Evolutionary conservation across 2,797 vertebrate species (phyloP).

Genomic region (Meda fulgida): DNA sequence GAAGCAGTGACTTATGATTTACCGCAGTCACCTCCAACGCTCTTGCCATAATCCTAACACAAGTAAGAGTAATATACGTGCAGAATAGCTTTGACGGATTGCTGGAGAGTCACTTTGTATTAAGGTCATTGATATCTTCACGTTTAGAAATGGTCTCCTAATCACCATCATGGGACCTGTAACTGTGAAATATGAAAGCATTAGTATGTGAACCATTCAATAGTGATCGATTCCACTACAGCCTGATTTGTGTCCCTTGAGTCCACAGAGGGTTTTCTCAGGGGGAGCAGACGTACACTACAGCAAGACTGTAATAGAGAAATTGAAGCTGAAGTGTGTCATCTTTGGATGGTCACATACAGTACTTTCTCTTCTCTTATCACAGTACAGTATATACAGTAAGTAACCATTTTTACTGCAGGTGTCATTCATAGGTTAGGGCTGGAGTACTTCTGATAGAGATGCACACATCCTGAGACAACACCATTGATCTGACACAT

Average conservation of each 20-base stretch:
- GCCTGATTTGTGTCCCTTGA: neutral
- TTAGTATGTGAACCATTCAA: neutral
- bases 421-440: neutral
- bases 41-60: neutral
- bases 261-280: neutral
- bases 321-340: neutral
- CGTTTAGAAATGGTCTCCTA: neutral
- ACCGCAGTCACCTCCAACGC: constrained; percentile 13
- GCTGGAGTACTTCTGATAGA: neutral
- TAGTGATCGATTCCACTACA: neutral
- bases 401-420: neutral
- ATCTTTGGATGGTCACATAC: neutral
- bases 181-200: neutral
- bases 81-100: neutral
- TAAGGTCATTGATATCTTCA: neutral
- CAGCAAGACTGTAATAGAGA: neutral
- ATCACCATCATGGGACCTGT: neutral
- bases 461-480: neutral
- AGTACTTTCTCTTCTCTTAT: neutral
- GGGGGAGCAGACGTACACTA: neutral
- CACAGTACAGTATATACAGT: too few species aligned
- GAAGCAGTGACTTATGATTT: neutral
- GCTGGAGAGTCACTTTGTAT: neutral
- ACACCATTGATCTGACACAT: neutral
- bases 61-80: neutral